These are phyloP conservation scores for Schrankia costaestrigalis DNA, from an alignment of 2,888 invertebrate species.

Conservation along the genomic window DNA sequence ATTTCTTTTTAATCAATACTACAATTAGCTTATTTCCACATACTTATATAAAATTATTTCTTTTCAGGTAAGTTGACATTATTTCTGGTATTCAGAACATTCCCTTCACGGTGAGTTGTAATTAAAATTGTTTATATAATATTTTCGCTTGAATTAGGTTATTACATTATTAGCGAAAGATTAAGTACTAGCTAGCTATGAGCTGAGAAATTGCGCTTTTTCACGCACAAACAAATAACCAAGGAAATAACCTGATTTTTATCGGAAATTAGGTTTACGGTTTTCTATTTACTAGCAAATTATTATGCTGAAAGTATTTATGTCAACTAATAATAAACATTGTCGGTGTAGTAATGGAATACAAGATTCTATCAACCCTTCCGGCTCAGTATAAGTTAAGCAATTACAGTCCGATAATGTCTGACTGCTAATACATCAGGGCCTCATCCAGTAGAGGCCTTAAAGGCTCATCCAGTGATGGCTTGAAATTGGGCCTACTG, in stretches of 20 bases:
- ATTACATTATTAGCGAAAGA: slow-evolving; percentile 15
- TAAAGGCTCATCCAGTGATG: no score
- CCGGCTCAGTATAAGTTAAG: no score
- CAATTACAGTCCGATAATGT: no score
- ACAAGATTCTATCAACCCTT: no score
- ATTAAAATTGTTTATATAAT: slow-evolving; percentile 37
- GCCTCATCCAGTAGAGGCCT: no score
- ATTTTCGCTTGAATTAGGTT: slow-evolving; percentile 6
- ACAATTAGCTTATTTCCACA: slow-evolving; percentile 19
- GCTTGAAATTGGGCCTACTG: no score
- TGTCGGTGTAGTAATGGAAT: no score
- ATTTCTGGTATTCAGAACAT: slow-evolving; percentile 14
- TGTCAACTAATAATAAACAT: no score
- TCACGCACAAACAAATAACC: slow-evolving; percentile 32
- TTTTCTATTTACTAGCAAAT: not conserved
- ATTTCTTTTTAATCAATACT: slow-evolving; percentile 4
- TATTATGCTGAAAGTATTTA: not conserved
- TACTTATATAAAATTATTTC: slow-evolving; percentile 25
- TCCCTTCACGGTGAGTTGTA: slow-evolving; percentile 28
- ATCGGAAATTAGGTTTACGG: slow-evolving; percentile 16
- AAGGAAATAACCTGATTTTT: slow-evolving; percentile 20
- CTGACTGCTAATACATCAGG: no score
- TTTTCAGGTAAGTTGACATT: slow-evolving; percentile 52
- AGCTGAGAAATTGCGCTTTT: slow-evolving; percentile 29
- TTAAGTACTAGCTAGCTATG: slow-evolving; percentile 26